Conservation (phyloP, 2,797 vertebrate species). For the Acanthopagrus latus region DNA sequence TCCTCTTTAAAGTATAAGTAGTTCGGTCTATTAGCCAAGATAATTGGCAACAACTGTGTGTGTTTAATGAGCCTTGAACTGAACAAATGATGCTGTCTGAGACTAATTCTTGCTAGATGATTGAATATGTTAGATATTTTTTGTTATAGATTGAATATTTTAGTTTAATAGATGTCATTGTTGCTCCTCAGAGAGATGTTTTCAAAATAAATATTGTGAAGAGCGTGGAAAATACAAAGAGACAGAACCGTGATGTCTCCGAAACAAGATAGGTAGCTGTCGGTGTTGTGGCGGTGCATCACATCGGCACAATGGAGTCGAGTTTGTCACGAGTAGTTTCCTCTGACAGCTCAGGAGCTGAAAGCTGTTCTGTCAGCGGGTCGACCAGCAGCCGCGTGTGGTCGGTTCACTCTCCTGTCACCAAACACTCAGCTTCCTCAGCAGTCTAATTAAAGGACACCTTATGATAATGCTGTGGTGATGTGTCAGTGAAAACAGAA, state of each 20-base stretch:
- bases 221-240: conserved; percentile 19
- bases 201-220: not conserved
- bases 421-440: conserved; percentile 35
- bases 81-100: not conserved
- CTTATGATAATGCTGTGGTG: conserved; percentile 32
- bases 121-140: not conserved
- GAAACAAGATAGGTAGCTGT: conserved; percentile 66
- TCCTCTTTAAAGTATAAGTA: not conserved
- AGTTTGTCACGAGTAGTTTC: conserved; percentile 62
- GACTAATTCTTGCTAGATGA: not conserved
- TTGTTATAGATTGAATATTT: not conserved
- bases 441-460: conserved; percentile 51
- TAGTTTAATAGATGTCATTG: not conserved
- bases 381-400: conserved; percentile 40
- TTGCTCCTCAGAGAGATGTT: not conserved
- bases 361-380: conserved; percentile 56
- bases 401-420: conserved; percentile 45
- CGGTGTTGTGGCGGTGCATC: conserved; percentile 36
- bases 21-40: conserved; percentile 11
- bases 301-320: conserved; percentile 47
- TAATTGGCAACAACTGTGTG: conserved; percentile 23
- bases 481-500: conserved; percentile 7
- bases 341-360: conserved; percentile 51
- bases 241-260: conserved; percentile 30
- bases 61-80: not conserved